Base-by-base conservation (phyloP, 2,797 vertebrate species). In the Echeneis naucrates region DNA sequence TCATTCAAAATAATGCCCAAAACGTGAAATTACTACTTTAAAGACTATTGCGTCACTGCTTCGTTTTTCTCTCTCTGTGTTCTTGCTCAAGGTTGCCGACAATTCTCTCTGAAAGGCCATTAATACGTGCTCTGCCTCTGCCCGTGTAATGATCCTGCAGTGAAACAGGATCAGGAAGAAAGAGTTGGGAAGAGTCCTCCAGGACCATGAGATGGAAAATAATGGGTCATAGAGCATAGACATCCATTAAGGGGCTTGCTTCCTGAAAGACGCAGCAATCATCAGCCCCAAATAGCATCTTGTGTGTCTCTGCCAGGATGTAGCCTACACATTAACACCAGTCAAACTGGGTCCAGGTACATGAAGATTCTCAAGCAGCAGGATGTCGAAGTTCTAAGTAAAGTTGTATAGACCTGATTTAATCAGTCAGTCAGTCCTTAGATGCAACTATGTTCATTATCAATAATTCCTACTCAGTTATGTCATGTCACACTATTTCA, bases 131-230 rank as follows among this genome's bases (percentile, higher is more conserved):
- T 1, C 42, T 60, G 68, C 27, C 68, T 83, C 60, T 59, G 64
- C 54, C 12, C 0, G 5, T 37, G 21, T 82, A 90, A 91, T 83
- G 68, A 78, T 78, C 35, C 14, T n/a, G 32, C 65, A 61, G 71
- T 88, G 83, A 86, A 90, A 90, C 62, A 77, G 63, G 82, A 91
- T 87, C 84, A 86, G 84, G 78, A 86, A 80, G 62, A 80, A 51
- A 63, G 61, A 56, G 62, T 56, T 64, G 54, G 54, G 26, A 80
- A 63, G 71, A 84, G 72, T 81, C 80, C 89, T 81, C 72, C 73
- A 85, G 85, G 87, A 78, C 82, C 51, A 26, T 9, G 6, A 75
- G 74, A 87, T 85, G 82, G 73, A 82, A 78, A 81, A 48, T 86
- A 86, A 91, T 89, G 84, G 73, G 10, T 64, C 27, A 8, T 12